A percentile compares a stretch with the other conserved stretches of the same genome.
phyloP scores from a whole-genome alignment of 2,797 vertebrate genomes.

The Sebastes reedi region DNA sequence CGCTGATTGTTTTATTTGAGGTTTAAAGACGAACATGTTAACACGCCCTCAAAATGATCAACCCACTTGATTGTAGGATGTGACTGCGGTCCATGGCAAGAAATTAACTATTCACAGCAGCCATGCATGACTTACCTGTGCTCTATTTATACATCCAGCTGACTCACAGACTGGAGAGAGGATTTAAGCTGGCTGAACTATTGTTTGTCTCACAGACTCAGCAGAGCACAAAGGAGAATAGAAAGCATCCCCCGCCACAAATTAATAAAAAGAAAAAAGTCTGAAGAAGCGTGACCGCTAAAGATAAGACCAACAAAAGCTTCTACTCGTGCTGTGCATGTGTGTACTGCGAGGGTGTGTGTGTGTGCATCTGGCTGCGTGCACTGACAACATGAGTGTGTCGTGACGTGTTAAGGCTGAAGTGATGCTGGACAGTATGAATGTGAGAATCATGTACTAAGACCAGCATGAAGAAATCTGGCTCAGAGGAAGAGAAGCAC shows the following conservation, averaged over 20 bases:
- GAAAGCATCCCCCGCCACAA: neutral
- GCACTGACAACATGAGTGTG: slow-evolving; percentile 14
- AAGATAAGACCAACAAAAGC: slow-evolving; percentile 38
- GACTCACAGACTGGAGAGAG: slow-evolving; percentile 43
- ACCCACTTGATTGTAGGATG: neutral
- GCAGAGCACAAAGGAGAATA: slow-evolving; percentile 43
- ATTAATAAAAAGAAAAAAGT: slow-evolving; percentile 3
- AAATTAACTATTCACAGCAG: slow-evolving; percentile 30
- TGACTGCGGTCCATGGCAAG: neutral
- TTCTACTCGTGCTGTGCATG: slow-evolving; percentile 5
- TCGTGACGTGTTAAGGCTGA: slow-evolving; percentile 35
- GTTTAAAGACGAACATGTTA: neutral
- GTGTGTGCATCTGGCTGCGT: slow-evolving; percentile 19
- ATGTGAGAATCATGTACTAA: slow-evolving; percentile 41
- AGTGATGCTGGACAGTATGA: slow-evolving; percentile 39
- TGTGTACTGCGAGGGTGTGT: neutral
- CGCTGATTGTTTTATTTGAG: neutral
- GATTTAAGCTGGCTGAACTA: slow-evolving; percentile 33
- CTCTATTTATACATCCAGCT: slow-evolving; percentile 57
- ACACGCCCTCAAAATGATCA: neutral
- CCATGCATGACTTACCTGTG: slow-evolving; percentile 54
- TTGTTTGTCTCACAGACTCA: slow-evolving; percentile 46
- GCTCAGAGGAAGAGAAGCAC: slow-evolving; percentile 17
- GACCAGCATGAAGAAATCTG: slow-evolving; percentile 38
- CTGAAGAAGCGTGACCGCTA: slow-evolving; percentile 22